Base-by-base conservation (phyloP, 2,888 invertebrate species). In the Selenia dentaria region DNA sequence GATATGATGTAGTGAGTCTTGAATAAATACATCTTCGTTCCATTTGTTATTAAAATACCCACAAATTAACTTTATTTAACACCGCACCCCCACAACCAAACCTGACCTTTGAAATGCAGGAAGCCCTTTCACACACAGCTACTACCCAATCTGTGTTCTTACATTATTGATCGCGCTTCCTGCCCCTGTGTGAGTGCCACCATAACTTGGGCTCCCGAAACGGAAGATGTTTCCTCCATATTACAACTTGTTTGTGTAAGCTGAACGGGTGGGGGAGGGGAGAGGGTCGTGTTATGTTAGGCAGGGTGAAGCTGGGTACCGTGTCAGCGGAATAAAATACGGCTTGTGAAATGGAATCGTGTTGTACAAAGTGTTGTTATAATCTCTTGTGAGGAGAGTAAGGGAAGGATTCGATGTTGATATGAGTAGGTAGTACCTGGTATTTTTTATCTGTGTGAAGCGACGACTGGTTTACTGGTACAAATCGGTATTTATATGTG, bases 131-230 rank as follows among this genome's bases (percentile, higher is more conserved):
- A 22, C 8, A 22, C 22, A 6, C 6, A 22, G n/a, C 22, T 22
- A 22, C 22, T 22, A 22, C 8, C 22, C 2, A 2, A 8, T 22
- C 22, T 22, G 22, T 22, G 22, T 22, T 3, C 10, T 10, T 25
- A 34, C 40, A 8, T 28, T 58, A 58, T 58, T 51, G 57, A 58
- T 58, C 55, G 57, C 20, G 37, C 11, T 16, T 28, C 14, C 28
- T 38, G 3, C 14, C 8, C n/a, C 28, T 42, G 45, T 48, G 40
- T 38, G 44, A 10, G 32, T 47, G 28, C 55, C 44, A 40, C 18
- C 22, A 33, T 41, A 42, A 40, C 27, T 20, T 39, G 55, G 51
- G 40, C 57, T 52, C 43, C 24, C 28, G 32, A 50, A 54, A 45
- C 50, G 35, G 50, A 47, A 48, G 18, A 32, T 36, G 37, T 44